Evolutionary conservation across 2,113 vertebrate species (phyloP).

Genomic region (Gallinago media): DNA sequence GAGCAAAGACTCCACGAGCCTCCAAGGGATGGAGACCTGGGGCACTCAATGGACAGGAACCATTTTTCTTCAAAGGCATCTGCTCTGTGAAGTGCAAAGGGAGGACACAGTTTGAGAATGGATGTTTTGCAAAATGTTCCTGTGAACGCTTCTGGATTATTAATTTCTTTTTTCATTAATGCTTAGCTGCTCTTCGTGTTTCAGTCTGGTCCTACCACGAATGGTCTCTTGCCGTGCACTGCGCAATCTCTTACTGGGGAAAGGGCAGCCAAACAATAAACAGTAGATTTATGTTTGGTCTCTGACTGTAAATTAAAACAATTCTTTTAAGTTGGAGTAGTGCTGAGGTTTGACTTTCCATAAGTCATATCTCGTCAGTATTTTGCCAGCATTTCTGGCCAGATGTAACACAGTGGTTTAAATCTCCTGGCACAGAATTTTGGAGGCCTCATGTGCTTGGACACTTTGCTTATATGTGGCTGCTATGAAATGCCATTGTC

Average conservation of each 20-base stretch:
- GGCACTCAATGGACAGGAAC: neutral
- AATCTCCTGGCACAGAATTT: constrained; percentile 1
- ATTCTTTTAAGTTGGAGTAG: neutral
- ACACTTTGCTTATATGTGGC: neutral
- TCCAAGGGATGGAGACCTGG: neutral
- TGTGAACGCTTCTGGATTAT: neutral
- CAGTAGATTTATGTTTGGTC: neutral
- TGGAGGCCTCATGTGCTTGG: neutral
- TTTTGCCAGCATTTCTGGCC: constrained; percentile 3
- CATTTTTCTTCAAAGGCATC: neutral
- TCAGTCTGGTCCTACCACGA: neutral
- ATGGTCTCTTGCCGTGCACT: neutral
- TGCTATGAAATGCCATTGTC: neutral
- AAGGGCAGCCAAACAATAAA: neutral
- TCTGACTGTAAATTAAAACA: constrained; percentile 1
- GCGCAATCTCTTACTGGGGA: neutral
- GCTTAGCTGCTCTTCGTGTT: neutral
- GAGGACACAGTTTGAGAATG: neutral
- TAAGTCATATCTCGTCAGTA: neutral
- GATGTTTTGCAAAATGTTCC: neutral
- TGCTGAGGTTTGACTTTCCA: constrained; percentile 18
- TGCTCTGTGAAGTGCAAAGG: neutral
- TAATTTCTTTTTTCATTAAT: neutral
- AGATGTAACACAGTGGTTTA: constrained; percentile 7
- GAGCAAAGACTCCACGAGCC: neutral